phyloP scores from a whole-genome alignment of 1,140 invertebrate genomes.

The Trichonephila clavipes region DNA sequence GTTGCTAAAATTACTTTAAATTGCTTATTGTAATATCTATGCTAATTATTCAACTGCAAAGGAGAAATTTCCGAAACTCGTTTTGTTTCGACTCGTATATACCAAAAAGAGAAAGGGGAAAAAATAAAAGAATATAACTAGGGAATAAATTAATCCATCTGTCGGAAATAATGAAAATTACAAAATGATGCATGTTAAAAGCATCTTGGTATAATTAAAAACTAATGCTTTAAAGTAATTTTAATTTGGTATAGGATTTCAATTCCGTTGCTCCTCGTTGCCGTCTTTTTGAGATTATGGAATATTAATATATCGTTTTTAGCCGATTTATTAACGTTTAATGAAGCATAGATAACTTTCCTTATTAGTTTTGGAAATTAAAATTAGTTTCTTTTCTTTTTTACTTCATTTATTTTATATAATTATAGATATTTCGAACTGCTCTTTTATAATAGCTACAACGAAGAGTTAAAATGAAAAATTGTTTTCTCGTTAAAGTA shows the following conservation, averaged over 20 bases:
- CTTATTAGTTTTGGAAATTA: slow-evolving; percentile 3
- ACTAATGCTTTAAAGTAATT: slow-evolving; percentile 9
- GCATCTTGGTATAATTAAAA: not conserved
- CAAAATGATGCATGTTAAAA: slow-evolving; percentile 16
- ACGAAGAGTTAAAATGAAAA: not conserved
- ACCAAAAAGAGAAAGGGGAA: not conserved
- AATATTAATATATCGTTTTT: not conserved
- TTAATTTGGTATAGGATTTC: not conserved
- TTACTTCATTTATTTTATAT: not conserved
- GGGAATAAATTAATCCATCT: slow-evolving; percentile 10
- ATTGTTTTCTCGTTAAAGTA: no score
- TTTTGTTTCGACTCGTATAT: not conserved
- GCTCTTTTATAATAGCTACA: not conserved
- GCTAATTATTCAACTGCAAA: not conserved
- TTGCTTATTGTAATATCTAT: slow-evolving; percentile 9
- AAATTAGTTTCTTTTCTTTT: not conserved
- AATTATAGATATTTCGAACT: not conserved
- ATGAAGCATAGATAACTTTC: not conserved
- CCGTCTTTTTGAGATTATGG: not conserved
- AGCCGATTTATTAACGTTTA: not conserved
- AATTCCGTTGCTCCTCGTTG: not conserved
- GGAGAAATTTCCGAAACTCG: not conserved
- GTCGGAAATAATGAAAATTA: slow-evolving; percentile 31
- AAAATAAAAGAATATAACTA: not conserved
- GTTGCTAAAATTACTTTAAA: not conserved